Percentiles rank a stretch among this genome's conserved stretches.
Conservation (phyloP, 2,797 vertebrate species). For the Melanotaenia nigrans region DNA sequence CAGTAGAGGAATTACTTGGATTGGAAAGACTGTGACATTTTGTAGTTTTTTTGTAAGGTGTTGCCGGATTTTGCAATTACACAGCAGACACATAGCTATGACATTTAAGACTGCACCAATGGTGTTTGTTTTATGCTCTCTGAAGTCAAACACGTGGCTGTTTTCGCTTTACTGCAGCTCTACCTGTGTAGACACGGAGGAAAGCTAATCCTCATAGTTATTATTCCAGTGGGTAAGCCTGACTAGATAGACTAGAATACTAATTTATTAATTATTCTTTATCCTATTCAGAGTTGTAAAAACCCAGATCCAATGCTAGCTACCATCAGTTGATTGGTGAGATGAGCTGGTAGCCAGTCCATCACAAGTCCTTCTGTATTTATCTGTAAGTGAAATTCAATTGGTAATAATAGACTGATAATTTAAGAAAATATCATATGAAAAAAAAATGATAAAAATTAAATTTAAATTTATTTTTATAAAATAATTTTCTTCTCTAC, state of each 20-base stretch:
- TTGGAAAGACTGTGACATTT: constrained; percentile 10
- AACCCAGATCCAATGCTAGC: too few relatives aligned
- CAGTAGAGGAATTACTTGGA: neutral
- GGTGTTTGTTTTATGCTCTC: constrained; percentile 25
- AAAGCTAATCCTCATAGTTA: constrained; percentile 38
- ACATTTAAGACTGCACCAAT: neutral
- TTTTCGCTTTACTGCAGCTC: constrained; percentile 22
- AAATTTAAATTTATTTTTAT: too few relatives aligned
- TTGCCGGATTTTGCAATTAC: constrained; percentile 27
- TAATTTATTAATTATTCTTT: too few relatives aligned
- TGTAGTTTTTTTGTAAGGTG: constrained; percentile 22
- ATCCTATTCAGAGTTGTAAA: too few relatives aligned
- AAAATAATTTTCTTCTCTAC: too few relatives aligned
- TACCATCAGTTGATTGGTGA: too few relatives aligned
- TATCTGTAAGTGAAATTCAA: too few relatives aligned
- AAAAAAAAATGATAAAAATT: too few relatives aligned
- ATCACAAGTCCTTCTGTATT: too few relatives aligned
- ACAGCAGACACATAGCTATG: constrained; percentile 5
- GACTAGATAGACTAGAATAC: constrained; percentile 7
- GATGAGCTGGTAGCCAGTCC: too few relatives aligned
- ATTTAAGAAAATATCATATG: too few relatives aligned
- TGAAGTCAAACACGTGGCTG: constrained; percentile 22
- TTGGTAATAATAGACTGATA: too few relatives aligned
- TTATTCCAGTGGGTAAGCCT: constrained; percentile 32
- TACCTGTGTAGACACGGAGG: constrained; percentile 30